Base-by-base conservation (phyloP, 2,797 vertebrate genomes). In the Clarias laeviceps region DNA sequence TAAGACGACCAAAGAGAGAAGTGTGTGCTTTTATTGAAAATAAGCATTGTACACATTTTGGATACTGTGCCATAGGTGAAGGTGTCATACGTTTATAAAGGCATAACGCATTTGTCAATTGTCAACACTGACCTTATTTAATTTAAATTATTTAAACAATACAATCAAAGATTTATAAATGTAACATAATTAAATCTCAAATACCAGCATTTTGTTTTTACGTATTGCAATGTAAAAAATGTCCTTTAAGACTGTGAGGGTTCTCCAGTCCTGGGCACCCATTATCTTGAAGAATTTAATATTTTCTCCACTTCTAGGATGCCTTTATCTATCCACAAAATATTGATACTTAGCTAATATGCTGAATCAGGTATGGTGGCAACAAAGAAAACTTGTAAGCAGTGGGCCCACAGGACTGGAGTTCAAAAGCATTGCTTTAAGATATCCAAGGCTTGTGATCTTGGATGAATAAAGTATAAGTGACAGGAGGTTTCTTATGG, bases 401-500 rank as follows among this genome's bases (percentile, higher is more conserved):
- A 80, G 14, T 45, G 24, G 59, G 59, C 40, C 57, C 15, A 7
- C 15, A 65, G 17, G n/a, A 65, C 17, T 0, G 68, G 18, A 80
- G 37, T 70, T 61, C 68, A 82, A 37, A 74, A 65, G 57, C 29
- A 61, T 29, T 85, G 20, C 22, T 66, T 64, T 37, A 73, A 62
- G 45, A 78, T 54, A 77, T 17, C 70, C 9, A 15, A 73, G 62
- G 27, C 45, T 29, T 84, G 17, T 80, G 72, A 24, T 74, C 32
- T 45, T 37, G 32, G 20, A 79, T 84, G 82, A 86, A 86, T 34
- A 78, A 82, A 84, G 54, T 17, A 24, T 62, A 84, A 73, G 34
- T 84, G 83, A 86, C 59, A 84, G 27, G 22, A 61, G 78, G 27
- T 18, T 80, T 82, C 54, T 85, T 82, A 17, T 65, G 50, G n/a